Evolutionary conservation across 2,113 vertebrate genomes (phyloP).

Genomic region (Panthera uncia): DNA sequence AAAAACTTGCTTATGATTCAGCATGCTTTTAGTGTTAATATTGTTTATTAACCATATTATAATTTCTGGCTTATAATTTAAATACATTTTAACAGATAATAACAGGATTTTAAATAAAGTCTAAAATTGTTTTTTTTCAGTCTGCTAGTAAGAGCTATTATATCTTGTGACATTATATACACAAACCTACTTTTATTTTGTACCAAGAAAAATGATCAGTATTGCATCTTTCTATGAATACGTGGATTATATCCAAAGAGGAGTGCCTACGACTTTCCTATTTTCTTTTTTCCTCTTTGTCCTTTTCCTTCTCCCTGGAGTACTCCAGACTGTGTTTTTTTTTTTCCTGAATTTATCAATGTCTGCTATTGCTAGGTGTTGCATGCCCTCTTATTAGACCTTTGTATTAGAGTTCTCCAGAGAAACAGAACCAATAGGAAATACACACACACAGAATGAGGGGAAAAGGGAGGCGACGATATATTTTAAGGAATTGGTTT

Average conservation of each 20-base stretch:
- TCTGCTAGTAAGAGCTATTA: not conserved
- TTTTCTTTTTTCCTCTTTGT: not conserved
- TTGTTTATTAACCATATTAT: no score
- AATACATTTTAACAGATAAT: conserved; percentile 36
- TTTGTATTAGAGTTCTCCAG: not conserved
- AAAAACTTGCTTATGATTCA: conserved; percentile 26
- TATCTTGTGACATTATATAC: not conserved
- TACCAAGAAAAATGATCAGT: not conserved
- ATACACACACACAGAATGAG: not conserved
- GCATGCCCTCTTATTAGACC: not conserved
- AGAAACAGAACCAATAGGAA: not conserved
- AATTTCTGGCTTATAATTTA: conserved; percentile 13
- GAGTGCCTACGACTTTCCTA: not conserved
- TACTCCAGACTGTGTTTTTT: not conserved
- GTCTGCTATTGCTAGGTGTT: not conserved
- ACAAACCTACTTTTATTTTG: conserved; percentile 23
- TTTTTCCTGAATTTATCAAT: conserved; percentile 2
- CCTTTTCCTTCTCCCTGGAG: not conserved
- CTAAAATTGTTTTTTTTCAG: not conserved
- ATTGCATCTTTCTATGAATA: conserved; percentile 20
- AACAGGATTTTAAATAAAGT: conserved; percentile 38
- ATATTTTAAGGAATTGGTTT: not conserved
- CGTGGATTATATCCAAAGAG: not conserved
- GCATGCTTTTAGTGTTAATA: conserved; percentile 25
- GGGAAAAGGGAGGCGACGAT: not conserved